These are phyloP conservation scores for Actinernus sp. DNA, from an alignment of 92 coral and sea anemone genomes.

Conservation along the genomic window DNA sequence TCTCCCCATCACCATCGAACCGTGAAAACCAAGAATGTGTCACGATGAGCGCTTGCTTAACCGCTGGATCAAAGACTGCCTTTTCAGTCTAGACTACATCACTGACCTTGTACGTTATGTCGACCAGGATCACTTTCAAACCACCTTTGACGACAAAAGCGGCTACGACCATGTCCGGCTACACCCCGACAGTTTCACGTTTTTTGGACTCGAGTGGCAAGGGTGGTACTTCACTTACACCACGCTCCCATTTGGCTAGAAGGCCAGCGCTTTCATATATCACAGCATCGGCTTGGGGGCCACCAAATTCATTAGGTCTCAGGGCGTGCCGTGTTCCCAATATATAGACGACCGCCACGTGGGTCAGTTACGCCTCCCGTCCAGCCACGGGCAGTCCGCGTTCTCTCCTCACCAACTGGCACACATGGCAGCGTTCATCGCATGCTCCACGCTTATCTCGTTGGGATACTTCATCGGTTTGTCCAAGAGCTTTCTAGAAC, in stretches of 20 bases:
- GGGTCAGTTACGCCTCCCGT: slow-evolving; percentile 18
- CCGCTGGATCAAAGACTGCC: slow-evolving; percentile 1
- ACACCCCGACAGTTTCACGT: slow-evolving; percentile 25
- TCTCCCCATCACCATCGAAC: slow-evolving; percentile 16
- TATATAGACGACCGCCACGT: slow-evolving; percentile 57
- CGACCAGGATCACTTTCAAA: neutral
- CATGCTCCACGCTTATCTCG: slow-evolving; percentile 1
- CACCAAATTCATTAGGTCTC: too few species aligned
- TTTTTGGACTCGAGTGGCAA: slow-evolving; percentile 47
- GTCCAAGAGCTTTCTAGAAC: slow-evolving; percentile 23
- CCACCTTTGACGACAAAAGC: slow-evolving; percentile 31
- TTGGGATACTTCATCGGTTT: slow-evolving; percentile 20
- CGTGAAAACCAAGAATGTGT: slow-evolving; percentile 6
- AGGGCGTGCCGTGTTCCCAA: slow-evolving; percentile 57
- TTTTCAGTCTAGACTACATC: slow-evolving; percentile 3
- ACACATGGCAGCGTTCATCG: slow-evolving; percentile 40
- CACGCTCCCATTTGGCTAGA: too few species aligned
- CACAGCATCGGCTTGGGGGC: too few species aligned
- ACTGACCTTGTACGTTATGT: slow-evolving; percentile 1
- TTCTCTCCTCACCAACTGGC: slow-evolving; percentile 31
- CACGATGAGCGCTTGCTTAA: neutral
- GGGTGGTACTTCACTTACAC: slow-evolving; percentile 51
- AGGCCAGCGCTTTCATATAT: too few species aligned
- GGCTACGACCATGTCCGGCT: slow-evolving; percentile 58
- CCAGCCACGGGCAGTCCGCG: neutral